Percentiles rank a stretch among this genome's conserved stretches.
Evolutionary conservation across 2,888 invertebrate genomes (phyloP).

Genomic region (Taenaris catops): DNA sequence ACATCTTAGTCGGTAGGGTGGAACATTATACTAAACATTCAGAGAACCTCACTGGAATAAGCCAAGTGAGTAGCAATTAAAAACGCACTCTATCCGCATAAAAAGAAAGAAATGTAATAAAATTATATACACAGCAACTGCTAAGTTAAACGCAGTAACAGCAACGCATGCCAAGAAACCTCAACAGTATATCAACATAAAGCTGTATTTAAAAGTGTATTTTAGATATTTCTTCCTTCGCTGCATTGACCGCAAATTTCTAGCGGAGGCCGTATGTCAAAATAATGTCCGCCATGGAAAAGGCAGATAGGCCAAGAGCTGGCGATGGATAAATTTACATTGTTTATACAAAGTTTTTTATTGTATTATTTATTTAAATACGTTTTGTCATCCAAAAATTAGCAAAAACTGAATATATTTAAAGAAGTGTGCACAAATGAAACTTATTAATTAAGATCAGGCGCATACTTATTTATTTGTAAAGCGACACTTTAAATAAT

Average conservation of each 20-base stretch:
- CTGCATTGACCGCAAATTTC: constrained; percentile 71
- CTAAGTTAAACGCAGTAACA: constrained; percentile 17
- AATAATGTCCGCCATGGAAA: constrained; percentile 69
- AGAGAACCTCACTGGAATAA: no score
- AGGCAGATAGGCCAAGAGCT: constrained; percentile 34
- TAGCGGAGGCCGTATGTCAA: constrained; percentile 68
- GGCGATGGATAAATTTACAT: background rate
- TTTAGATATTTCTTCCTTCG: constrained; percentile 60
- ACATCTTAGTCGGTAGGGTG: no score
- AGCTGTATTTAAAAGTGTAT: constrained; percentile 59
- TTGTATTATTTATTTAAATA: no score
- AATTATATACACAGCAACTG: constrained; percentile 10
- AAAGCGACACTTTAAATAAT: no score
- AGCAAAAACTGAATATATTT: no score
- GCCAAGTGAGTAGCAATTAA: no score
- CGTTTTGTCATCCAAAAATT: no score
- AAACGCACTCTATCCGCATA: no score
- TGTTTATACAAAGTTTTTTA: background rate
- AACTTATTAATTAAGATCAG: no score
- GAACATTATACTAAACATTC: no score
- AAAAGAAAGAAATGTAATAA: constrained; percentile 10
- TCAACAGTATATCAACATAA: constrained; percentile 51
- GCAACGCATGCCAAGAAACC: constrained; percentile 42
- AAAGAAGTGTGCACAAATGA: no score
- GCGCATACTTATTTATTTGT: no score